These are phyloP conservation scores for Diadumene lineata DNA, from an alignment of 92 coral and sea anemone genomes.

Conservation along the genomic window DNA sequence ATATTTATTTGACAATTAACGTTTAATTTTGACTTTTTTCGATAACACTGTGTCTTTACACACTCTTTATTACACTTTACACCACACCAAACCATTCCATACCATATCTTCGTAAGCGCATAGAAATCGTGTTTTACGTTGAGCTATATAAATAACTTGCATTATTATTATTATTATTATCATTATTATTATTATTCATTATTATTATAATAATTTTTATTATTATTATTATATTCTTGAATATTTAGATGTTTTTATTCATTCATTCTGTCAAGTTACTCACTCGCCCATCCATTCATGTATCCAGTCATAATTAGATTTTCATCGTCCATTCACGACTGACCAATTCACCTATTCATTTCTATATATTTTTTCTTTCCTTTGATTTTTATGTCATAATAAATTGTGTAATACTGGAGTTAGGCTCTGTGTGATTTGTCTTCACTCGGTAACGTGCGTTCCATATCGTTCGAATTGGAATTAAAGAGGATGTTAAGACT, in stretches of 20 bases:
- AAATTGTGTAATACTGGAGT: neutral
- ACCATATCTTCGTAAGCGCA: neutral
- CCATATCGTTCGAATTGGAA: neutral
- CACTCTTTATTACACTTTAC: too few species aligned
- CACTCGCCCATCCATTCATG: neutral
- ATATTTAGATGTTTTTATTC: too few species aligned
- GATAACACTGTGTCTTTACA: too few species aligned
- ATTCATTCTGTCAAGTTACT: too few species aligned
- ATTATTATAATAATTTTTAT: neutral
- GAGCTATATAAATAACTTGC: neutral
- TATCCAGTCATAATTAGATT: neutral
- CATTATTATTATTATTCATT: neutral
- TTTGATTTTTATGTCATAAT: too few species aligned
- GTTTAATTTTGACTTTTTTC: too few species aligned
- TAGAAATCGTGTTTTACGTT: neutral
- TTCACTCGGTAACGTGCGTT: neutral
- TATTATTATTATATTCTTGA: neutral
- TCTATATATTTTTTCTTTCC: neutral
- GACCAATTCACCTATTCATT: neutral
- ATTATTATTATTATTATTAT: slow-evolving; percentile 2
- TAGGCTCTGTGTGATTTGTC: neutral
- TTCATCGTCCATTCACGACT: neutral
- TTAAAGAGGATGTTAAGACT: neutral
- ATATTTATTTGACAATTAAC: too few species aligned
- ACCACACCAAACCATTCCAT: neutral